Evolutionary conservation across 1,140 invertebrate genomes (phyloP).

Genomic region (Aporrectodea caliginosa): DNA sequence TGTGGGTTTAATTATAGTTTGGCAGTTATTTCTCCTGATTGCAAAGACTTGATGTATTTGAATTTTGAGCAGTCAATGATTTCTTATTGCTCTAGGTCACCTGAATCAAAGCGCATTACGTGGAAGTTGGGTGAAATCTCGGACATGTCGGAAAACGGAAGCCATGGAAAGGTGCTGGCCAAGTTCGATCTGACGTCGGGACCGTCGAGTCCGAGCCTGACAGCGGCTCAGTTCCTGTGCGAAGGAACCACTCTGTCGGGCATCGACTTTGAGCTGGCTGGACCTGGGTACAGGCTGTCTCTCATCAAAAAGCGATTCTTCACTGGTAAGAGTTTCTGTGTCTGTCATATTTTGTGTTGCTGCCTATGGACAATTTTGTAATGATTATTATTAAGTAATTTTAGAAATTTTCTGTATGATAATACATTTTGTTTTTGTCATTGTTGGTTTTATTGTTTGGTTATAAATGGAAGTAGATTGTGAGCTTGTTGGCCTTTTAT

Average conservation of each 20-base stretch:
- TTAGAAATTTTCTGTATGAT: neutral
- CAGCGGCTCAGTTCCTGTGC: constrained; percentile 88
- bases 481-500: too few relatives aligned
- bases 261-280: constrained; percentile 84
- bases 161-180: constrained; percentile 82
- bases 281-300: constrained; percentile 83
- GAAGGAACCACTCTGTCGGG: constrained; percentile 90
- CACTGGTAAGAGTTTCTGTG: constrained; percentile 65
- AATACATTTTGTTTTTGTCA: neutral
- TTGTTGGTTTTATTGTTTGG: neutral
- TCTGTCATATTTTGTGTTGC: constrained; percentile 44
- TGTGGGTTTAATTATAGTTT: too few relatives aligned
- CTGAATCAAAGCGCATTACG: constrained; percentile 73
- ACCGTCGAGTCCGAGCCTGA: constrained; percentile 40
- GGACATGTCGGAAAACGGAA: constrained; percentile 76
- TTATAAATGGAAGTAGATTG: too few relatives aligned
- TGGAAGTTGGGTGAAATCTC: constrained; percentile 92
- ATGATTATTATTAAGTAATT: neutral
- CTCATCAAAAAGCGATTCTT: constrained; percentile 90
- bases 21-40: too few relatives aligned
- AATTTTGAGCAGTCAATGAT: too few relatives aligned
- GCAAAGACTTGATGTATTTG: neutral
- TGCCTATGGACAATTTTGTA: too few relatives aligned
- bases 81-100: constrained; percentile 60
- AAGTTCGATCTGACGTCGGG: constrained; percentile 73